Base-by-base conservation (phyloP, 2,888 invertebrate species). In the Oxystoma pomonae region DNA sequence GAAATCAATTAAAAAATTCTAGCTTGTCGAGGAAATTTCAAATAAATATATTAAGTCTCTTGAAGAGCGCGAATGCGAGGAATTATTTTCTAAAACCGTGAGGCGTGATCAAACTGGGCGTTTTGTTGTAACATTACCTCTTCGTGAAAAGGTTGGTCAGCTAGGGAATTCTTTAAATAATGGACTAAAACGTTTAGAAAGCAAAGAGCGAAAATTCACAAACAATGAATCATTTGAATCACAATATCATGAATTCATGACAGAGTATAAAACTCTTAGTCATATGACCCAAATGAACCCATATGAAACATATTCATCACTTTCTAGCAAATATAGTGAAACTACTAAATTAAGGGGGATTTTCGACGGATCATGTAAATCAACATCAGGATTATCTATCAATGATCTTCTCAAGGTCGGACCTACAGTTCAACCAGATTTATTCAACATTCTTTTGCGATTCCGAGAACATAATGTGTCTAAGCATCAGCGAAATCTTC, bases 311-410 rank as follows among this genome's bases (percentile, higher is more conserved):
- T n/a, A 19, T 22, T 57, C 16, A 51, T 59, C n/a, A 58, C 49
- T n/a, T 57, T 49, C 57, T 61, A 61, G 21, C 35, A 50, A 61
- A 12, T 20, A 1, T 20, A 61, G 60, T 19, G 16, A 58, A 16
- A 64, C 62, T n/a, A 64, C 65, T n/a, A 64, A 64, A 16, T 18
- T 21, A 20, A 49, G 65, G 1, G 65, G 58, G 9, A 59, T 62
- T 7, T 58, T 58, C 17, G 58, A 58, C 50, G 56, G 56, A 16
- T 51, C 63, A 17, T 20, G 16, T 7, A 62, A 62, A 20, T 55
- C 65, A 2, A 21, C 51, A 16, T 21, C 56, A 16, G 62, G 62
- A 12, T 16, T 65, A 20, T 65, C 62, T 0, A 22, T 65, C 16
- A 62, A 65, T 58, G 52, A 62, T 17, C 20, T 59, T 1, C 57